Base-by-base conservation (phyloP, 2,113 vertebrate species). In the Amphiprion percula region DNA sequence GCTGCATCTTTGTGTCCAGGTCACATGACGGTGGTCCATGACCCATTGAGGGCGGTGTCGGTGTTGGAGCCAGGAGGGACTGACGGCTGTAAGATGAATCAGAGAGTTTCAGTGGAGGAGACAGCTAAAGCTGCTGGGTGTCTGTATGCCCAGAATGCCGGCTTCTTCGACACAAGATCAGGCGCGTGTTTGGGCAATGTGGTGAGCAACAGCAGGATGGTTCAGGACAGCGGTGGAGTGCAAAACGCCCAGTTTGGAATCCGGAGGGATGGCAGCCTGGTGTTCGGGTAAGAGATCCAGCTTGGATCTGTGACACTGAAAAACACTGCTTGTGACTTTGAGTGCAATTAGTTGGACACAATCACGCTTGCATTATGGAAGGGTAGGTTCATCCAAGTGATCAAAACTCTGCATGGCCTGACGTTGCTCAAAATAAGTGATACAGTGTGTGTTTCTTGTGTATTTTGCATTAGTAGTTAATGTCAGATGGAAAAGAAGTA, bases 241-340 rank as follows among this genome's bases (percentile, higher is more conserved):
- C 97, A 97, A 85, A 99, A 99, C 0, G 97, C 97, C 23, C 97
- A 98, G 93, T 99, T 99, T 84, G 98, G 98, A 50, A 97, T 99
- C 90, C 94, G 95, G 86, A 94, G 84, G 77, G 96, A 99, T 50
- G 98, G 98, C 56, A 97, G 94, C 9, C 87, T 99, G 74, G 96
- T 99, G 76, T 96, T 98, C 0, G 98, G 98, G 98, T 99, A 93
- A 96, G 97, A 70, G 50, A 60, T 28, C 16, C 17, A 12, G 14
- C 2, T 8, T 65, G 28, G 30, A 68, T 28, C 16, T 37, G 3
- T n/a, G 10, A 61, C 23, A 21, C 28, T 3, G 52, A 64, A n/a
- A 54, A 52, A 9, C 49, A 17, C 49, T 50, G 49, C 8, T 10
- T 5, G 17, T n/a, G 49, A 17, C 15, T 50, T 50, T 50, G 19